Evolutionary conservation across 2,113 vertebrate genomes (phyloP).

Genomic region (Amazona guildingii): DNA sequence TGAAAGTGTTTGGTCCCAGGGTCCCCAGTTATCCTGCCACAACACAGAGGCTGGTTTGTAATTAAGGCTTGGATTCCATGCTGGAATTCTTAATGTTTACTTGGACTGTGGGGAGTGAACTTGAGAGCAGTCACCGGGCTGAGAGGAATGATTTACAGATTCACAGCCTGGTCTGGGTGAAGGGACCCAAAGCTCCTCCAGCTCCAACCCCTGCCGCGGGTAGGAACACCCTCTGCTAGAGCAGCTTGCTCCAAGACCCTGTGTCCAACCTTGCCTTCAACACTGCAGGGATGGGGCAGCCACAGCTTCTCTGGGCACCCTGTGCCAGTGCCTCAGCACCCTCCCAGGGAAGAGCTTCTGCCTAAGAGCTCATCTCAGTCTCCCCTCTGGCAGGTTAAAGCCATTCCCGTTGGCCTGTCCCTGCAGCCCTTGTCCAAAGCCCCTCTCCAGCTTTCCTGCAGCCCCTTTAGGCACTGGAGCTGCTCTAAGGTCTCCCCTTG

Average conservation of each 20-base stretch:
- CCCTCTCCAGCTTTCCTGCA: too few relatives aligned
- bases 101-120: background rate
- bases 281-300: too few relatives aligned
- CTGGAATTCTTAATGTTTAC: background rate
- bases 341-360: too few relatives aligned
- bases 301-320: too few relatives aligned
- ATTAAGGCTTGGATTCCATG: background rate
- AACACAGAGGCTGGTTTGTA: background rate
- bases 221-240: background rate
- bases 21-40: background rate
- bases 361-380: too few relatives aligned
- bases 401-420: too few relatives aligned
- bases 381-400: too few relatives aligned
- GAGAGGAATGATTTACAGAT: background rate
- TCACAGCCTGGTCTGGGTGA: background rate
- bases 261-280: too few relatives aligned
- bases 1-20: background rate
- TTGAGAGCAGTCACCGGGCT: background rate
- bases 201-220: background rate
- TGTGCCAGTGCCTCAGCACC: too few relatives aligned
- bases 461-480: too few relatives aligned
- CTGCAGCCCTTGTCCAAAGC: too few relatives aligned
- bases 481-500: background rate
- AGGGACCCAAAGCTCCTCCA: background rate
- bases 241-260: background rate